Percentiles rank a stretch among this genome's conserved stretches.
Conservation (phyloP, 2,888 invertebrate species). For the Caenorhabditis wallacei region DNA sequence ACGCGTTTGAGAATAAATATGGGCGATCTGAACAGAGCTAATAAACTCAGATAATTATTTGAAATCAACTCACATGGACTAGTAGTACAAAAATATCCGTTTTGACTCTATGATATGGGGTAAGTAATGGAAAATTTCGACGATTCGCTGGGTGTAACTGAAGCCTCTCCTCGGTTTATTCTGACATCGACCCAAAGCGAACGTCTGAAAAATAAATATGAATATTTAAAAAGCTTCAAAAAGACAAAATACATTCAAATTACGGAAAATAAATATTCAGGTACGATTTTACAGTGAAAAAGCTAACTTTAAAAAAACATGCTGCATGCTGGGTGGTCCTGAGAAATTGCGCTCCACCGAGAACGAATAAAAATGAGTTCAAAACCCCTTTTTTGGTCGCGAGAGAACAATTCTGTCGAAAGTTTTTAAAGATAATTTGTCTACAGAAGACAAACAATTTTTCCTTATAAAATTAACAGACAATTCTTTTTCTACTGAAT, state of each 20-base stretch:
- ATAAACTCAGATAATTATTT: not conserved
- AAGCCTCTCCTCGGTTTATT: conserved; percentile 21
- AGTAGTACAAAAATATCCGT: conserved; percentile 37
- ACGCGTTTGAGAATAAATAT: conserved; percentile 41
- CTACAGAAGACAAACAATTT: too few relatives aligned
- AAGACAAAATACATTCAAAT: not conserved
- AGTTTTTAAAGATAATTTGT: not conserved
- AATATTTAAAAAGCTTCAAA: not conserved
- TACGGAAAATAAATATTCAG: not conserved
- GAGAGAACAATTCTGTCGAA: not conserved
- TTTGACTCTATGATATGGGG: conserved; percentile 30
- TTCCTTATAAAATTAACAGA: not conserved
- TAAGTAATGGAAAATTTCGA: conserved; percentile 42
- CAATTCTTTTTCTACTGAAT: not conserved
- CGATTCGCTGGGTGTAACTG: conserved; percentile 45
- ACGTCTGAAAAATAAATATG: conserved; percentile 40
- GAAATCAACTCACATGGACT: conserved; percentile 35
- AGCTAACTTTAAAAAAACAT: not conserved
- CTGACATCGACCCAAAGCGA: conserved; percentile 54
- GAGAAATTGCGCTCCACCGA: conserved; percentile 36
- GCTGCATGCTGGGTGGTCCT: not conserved
- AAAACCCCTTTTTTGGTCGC: conserved; percentile 11
- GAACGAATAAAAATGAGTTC: conserved; percentile 7
- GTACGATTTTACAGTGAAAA: not conserved
- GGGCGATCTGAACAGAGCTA: conserved; percentile 31